Percentiles rank a stretch among this genome's conserved stretches.
Conservation (phyloP, 2,888 invertebrate species). For the Polydrusus tereticollis region DNA sequence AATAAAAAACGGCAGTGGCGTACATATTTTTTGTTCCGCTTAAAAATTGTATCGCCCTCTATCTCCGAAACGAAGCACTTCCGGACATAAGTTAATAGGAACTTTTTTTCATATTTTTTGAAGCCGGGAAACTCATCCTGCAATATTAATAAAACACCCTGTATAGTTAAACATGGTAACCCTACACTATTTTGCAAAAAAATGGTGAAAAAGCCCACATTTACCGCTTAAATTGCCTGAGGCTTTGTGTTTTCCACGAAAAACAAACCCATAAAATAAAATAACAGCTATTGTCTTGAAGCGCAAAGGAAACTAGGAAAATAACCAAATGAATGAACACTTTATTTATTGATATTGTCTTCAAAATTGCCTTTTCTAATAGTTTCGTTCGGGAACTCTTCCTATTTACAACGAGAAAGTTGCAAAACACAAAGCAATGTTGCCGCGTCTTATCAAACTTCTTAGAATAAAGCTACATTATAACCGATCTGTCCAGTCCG, state of each 20-base stretch:
- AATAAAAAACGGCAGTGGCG: no score
- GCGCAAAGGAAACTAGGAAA: conserved; percentile 25
- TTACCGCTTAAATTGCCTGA: neutral
- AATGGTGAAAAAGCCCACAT: no score
- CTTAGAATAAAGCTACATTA: neutral
- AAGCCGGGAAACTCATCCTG: no score
- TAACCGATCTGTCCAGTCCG: neutral
- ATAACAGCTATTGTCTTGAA: conserved; percentile 14
- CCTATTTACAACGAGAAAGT: conserved; percentile 3
- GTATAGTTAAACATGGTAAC: no score
- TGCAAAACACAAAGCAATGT: neutral
- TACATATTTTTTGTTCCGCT: no score
- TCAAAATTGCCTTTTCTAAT: conserved; percentile 38
- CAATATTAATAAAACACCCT: no score
- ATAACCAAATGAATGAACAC: conserved; percentile 36
- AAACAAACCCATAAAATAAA: conserved; percentile 29
- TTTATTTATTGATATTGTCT: conserved; percentile 43
- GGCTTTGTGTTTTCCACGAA: conserved; percentile 1
- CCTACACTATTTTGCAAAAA: no score
- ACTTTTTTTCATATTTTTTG: no score
- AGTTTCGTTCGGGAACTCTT: conserved; percentile 30
- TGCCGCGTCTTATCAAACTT: neutral
- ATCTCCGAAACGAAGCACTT: no score
- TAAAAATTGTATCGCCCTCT: no score
- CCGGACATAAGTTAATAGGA: no score